These are phyloP conservation scores for Sisor rabdophorus DNA, from an alignment of 2,113 vertebrate genomes.

Conservation along the genomic window DNA sequence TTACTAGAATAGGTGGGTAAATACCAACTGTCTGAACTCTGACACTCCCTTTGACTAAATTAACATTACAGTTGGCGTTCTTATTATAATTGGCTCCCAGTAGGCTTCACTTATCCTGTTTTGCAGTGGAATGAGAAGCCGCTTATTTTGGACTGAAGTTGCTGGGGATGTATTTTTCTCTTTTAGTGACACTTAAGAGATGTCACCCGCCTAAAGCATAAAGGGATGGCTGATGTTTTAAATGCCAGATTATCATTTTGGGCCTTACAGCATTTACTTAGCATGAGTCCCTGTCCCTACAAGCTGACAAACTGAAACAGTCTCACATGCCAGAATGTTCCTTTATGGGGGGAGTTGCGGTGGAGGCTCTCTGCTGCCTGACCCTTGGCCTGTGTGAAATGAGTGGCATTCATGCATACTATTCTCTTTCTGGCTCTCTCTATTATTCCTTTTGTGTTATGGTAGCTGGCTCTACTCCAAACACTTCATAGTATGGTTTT, in stretches of 20 bases:
- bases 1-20: slow-evolving; percentile 48
- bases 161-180: slow-evolving; percentile 33
- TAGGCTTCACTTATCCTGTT: slow-evolving; percentile 33
- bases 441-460: slow-evolving; percentile 52
- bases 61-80: slow-evolving; percentile 53
- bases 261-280: slow-evolving; percentile 51
- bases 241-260: slow-evolving; percentile 62
- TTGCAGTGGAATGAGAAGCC: slow-evolving; percentile 56
- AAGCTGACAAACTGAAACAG: slow-evolving; percentile 57
- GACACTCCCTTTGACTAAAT: slow-evolving; percentile 51
- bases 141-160: slow-evolving; percentile 47
- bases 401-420: slow-evolving; percentile 59
- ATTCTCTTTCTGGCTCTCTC: slow-evolving; percentile 53
- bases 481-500: slow-evolving; percentile 25
- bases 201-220: slow-evolving; percentile 47
- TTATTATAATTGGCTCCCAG: slow-evolving; percentile 55
- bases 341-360: slow-evolving; percentile 65
- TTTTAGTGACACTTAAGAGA: slow-evolving; percentile 56
- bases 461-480: slow-evolving; percentile 60
- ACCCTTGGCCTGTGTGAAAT: slow-evolving; percentile 66
- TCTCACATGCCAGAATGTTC: slow-evolving; percentile 65
- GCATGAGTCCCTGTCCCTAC: slow-evolving; percentile 51
- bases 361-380: slow-evolving; percentile 68
- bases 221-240: slow-evolving; percentile 61
- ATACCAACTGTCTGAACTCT: slow-evolving; percentile 30